Percentiles rank a stretch among this genome's conserved stretches.
phyloP scores from a whole-genome alignment of 2,888 invertebrate genomes.

The Tiphia femorata region DNA sequence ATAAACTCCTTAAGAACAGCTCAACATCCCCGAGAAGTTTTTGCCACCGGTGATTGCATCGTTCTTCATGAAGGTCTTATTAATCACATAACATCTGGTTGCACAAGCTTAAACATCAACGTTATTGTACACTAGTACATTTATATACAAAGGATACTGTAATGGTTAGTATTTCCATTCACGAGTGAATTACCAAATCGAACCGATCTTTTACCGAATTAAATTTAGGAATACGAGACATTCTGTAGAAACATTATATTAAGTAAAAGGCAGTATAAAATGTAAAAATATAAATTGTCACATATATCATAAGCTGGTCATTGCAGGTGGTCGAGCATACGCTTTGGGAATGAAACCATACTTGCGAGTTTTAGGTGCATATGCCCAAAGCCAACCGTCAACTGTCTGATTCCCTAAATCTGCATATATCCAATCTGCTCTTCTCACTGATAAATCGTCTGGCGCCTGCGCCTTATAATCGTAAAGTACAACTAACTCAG shows the following conservation, averaged over 20 bases:
- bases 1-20: conserved; percentile 61
- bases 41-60: conserved; percentile 59
- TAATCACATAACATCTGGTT: conserved; percentile 54
- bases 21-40: conserved; percentile 60
- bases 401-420: conserved; percentile 94
- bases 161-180: too few relatives aligned
- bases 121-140: conserved; percentile 55
- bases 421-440: conserved; percentile 96
- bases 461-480: conserved; percentile 97
- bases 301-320: conserved; percentile 80
- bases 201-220: too few relatives aligned
- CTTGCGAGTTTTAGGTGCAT: conserved; percentile 91
- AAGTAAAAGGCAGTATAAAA: conserved; percentile 50
- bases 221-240: too few relatives aligned
- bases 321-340: conserved; percentile 92
- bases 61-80: conserved; percentile 62
- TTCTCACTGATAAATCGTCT: conserved; percentile 89
- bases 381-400: conserved; percentile 95
- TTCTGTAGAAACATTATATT: not conserved
- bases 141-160: too few relatives aligned
- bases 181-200: too few relatives aligned
- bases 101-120: conserved; percentile 58
- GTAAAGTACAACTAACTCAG: conserved; percentile 93
- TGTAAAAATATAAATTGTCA: conserved; percentile 42
- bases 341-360: conserved; percentile 97